A percentile compares a stretch with the other conserved stretches of the same genome.
phyloP scores from a whole-genome alignment of 2,888 invertebrate species.

The Gasteruption jaculator region DNA sequence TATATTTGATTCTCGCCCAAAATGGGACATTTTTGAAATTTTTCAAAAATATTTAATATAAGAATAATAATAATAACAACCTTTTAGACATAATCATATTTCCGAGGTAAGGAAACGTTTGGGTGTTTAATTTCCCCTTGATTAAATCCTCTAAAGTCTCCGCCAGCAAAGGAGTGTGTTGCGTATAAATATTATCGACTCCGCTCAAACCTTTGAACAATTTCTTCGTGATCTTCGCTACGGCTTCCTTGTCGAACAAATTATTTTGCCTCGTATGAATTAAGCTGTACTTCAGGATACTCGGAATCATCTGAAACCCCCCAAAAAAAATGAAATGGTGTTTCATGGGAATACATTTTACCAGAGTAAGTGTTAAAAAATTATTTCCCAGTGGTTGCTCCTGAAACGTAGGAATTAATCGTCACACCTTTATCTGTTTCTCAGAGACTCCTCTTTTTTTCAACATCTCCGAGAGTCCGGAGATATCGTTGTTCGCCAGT shows the following conservation, averaged over 20 bases:
- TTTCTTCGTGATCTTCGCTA: slow-evolving; percentile 87
- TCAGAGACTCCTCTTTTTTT: slow-evolving; percentile 70
- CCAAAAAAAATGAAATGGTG: slow-evolving; percentile 13
- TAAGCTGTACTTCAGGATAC: slow-evolving; percentile 80
- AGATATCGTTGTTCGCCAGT: slow-evolving; percentile 79
- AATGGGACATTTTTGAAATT: slow-evolving; percentile 9
- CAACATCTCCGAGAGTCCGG: slow-evolving; percentile 70
- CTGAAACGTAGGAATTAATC: not conserved
- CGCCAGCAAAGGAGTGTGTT: slow-evolving; percentile 89
- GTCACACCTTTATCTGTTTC: slow-evolving; percentile 47
- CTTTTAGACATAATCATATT: slow-evolving; percentile 53
- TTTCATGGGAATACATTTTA: too few species aligned
- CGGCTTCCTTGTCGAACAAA: slow-evolving; percentile 78
- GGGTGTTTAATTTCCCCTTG: slow-evolving; percentile 85
- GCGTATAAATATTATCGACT: slow-evolving; percentile 98
- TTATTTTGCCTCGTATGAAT: slow-evolving; percentile 77
- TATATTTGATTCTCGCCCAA: slow-evolving; percentile 38
- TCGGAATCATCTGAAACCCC: slow-evolving; percentile 56
- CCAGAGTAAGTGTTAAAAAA: not conserved
- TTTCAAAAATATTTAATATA: slow-evolving; percentile 1
- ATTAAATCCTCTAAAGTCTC: slow-evolving; percentile 86
- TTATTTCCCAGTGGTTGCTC: not conserved
- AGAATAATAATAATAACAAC: slow-evolving; percentile 39
- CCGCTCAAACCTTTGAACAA: slow-evolving; percentile 87
- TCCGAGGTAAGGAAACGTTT: slow-evolving; percentile 79